Evolutionary conservation across 2,113 vertebrate species (phyloP), one percentile per base, ranked within the genome.

Genomic region (Morone chrysops): DNA sequence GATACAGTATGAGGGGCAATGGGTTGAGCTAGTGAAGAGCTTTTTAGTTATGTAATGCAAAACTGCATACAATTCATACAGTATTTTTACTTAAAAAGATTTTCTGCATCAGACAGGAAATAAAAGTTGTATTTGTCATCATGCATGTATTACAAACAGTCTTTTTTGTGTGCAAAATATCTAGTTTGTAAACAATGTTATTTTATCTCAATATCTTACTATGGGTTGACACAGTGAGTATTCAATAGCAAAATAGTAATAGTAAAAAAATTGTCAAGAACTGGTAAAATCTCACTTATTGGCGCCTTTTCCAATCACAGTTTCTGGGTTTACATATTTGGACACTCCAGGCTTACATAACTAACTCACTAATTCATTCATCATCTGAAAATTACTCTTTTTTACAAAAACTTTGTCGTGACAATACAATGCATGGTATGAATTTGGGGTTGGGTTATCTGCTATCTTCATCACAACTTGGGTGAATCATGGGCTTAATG

Each of bases 401-500:
- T 9, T 48, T 25, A 10, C 8, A 66, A 10, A 48, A 10, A 45
- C 68, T 18, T 75, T 63, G 4, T 50, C 20, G 20, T 68, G 47
- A 47, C 48, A 81, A 25, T 38, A 50, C n/a, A 60, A 11, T 53
- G 8, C 25, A 68, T 6, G 8, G 12, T 57, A 50, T 69, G 53
- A 53, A 5, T 56, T 18, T 31, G 7, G 41, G 4, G 36, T 56
- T 53, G 45, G 43, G 9, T 48, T 50, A n/a, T 82, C 76, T 89
- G 70, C 31, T 81, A 57, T 71, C 20, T 38, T 67, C 54, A 86
- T 86, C 67, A 69, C 36, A 51, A 9, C 53, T 8, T 4, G 10
- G 47, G 1, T 72, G 45, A 73, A 43, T 80, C 4, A 59, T 63
- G 41, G 31, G 3, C 45, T 59, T 60, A 54, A 62, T 63, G 40